Evolutionary conservation across 2,113 vertebrate species (phyloP).

Genomic region (Steatornis caripensis): DNA sequence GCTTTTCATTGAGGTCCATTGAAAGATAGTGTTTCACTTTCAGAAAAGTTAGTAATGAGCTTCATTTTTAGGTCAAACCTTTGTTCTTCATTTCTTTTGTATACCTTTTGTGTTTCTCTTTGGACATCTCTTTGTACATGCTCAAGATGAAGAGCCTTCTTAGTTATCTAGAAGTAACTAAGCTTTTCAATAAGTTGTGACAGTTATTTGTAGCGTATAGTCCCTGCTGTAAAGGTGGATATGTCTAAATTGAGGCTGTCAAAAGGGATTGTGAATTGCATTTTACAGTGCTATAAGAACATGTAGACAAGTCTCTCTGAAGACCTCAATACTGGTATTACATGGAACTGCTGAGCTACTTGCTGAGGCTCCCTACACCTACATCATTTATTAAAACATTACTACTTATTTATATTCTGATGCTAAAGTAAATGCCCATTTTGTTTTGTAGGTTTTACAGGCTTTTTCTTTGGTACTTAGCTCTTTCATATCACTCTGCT

Average conservation of each 20-base stretch:
- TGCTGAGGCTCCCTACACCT: constrained; percentile 28
- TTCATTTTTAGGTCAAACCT: constrained; percentile 11
- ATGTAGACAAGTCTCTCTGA: constrained; percentile 53
- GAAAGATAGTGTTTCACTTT: background rate
- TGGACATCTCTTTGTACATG: background rate
- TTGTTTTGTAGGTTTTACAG: constrained; percentile 59
- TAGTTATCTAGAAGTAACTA: background rate
- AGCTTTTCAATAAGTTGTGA: constrained; percentile 60
- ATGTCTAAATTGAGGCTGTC: constrained; percentile 67
- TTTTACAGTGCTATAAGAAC: constrained; percentile 48
- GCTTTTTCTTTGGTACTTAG: constrained; percentile 12
- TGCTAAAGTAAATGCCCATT: constrained; percentile 62
- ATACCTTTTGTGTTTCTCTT: background rate
- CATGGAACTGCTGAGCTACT: constrained; percentile 15
- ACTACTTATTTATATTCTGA: constrained; percentile 62
- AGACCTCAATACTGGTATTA: constrained; percentile 48
- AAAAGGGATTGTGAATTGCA: constrained; percentile 56
- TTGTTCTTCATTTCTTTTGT: constrained; percentile 24
- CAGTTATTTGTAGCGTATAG: constrained; percentile 54
- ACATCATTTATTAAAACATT: constrained; percentile 67
- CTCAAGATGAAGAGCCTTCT: background rate
- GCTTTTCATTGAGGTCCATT: background rate
- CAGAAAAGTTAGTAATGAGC: background rate
- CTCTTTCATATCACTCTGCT: background rate
- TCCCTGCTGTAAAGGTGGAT: constrained; percentile 56